Percentiles rank a stretch among this genome's conserved stretches.
Evolutionary conservation across 2,113 vertebrate genomes (phyloP).

Genomic region (Fulica atra): DNA sequence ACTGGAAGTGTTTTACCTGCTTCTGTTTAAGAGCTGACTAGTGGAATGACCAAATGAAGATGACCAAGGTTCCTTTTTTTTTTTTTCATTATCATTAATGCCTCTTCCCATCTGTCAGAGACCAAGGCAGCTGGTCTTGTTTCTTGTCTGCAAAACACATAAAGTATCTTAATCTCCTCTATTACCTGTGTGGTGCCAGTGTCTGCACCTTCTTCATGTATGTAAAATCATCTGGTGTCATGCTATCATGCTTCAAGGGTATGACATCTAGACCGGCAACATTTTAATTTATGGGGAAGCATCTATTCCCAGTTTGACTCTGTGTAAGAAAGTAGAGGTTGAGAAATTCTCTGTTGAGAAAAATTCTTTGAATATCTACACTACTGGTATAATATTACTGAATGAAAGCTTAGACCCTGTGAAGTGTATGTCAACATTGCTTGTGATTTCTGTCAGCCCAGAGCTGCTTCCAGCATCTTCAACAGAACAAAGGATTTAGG

Average conservation of each 20-base stretch:
- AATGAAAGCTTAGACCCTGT: conserved; percentile 7
- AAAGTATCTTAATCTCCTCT: not conserved
- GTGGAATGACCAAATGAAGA: not conserved
- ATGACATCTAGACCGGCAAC: not conserved
- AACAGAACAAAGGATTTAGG: not conserved
- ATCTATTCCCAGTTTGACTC: not conserved
- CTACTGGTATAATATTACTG: not conserved
- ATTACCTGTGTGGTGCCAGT: not conserved
- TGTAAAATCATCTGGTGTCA: not conserved
- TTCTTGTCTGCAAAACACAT: not conserved
- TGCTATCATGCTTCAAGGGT: not conserved
- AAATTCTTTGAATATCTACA: conserved; percentile 41
- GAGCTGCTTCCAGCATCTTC: not conserved
- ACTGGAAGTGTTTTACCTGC: not conserved
- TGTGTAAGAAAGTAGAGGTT: conserved; percentile 5
- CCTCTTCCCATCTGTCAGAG: not conserved
- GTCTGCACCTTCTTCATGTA: not conserved
- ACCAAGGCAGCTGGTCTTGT: not conserved
- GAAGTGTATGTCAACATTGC: conserved; percentile 1
- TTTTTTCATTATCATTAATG: not conserved
- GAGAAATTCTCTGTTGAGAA: conserved; percentile 33
- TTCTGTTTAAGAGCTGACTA: not conserved
- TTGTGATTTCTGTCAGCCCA: not conserved
- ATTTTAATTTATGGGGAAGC: not conserved
- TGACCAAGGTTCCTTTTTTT: not conserved